These are phyloP conservation scores for Pampus argenteus DNA, from an alignment of 2,797 vertebrate species.

Conservation along the genomic window DNA sequence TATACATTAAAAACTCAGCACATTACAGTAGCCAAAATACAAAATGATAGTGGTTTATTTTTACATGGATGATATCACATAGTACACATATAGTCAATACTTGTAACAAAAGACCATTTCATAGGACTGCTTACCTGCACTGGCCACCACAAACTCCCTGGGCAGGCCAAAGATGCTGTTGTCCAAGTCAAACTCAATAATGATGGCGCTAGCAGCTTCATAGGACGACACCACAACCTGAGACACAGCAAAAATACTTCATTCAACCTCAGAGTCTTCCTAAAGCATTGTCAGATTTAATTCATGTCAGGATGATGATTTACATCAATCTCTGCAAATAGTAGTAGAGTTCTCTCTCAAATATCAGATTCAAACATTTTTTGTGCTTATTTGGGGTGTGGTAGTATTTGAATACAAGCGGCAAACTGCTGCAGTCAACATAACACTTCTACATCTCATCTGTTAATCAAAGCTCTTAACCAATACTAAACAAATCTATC, in stretches of 20 bases:
- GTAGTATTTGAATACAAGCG: background rate
- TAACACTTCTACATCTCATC: background rate
- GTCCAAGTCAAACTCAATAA: slow-evolving; percentile 94
- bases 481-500: background rate
- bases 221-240: slow-evolving; percentile 90
- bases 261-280: background rate
- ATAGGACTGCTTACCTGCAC: slow-evolving; percentile 87
- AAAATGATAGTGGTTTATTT: background rate
- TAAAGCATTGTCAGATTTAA: background rate
- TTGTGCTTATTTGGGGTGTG: background rate
- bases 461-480: background rate
- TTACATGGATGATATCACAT: background rate
- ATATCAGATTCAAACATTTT: background rate
- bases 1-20: background rate
- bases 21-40: background rate
- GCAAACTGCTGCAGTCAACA: background rate
- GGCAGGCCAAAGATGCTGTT: slow-evolving; percentile 95
- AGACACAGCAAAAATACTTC: slow-evolving; percentile 21
- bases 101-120: background rate
- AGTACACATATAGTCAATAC: background rate
- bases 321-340: background rate
- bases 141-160: slow-evolving; percentile 94
- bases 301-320: background rate
- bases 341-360: background rate
- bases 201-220: slow-evolving; percentile 88